Percentiles rank a stretch among this genome's conserved stretches.
Conservation (phyloP, 1,140 invertebrate genomes). For the Drosophila subpulchrella region DNA sequence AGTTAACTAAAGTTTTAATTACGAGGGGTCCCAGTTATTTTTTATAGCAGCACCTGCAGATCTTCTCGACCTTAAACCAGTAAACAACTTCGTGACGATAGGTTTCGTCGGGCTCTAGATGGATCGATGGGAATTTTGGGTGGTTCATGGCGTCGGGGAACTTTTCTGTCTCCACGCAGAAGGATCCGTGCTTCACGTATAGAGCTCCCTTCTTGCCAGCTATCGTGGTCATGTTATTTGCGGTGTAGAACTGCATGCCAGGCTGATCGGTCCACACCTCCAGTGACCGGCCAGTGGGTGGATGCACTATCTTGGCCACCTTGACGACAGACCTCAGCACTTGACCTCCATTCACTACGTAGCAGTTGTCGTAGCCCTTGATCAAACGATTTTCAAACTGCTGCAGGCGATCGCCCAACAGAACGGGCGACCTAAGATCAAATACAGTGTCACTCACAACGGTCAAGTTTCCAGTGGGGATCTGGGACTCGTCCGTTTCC, state of each 20-base stretch:
- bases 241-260: neutral
- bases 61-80: constrained; percentile 7
- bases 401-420: neutral
- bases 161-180: constrained; percentile 1
- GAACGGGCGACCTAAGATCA: neutral
- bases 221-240: neutral
- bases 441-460: neutral
- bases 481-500: neutral
- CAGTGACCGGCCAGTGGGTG: neutral
- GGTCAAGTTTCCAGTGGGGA: neutral
- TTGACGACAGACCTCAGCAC: neutral
- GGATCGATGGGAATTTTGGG: neutral
- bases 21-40: neutral
- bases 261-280: constrained; percentile 8
- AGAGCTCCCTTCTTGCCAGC: neutral
- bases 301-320: constrained; percentile 8
- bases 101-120: neutral
- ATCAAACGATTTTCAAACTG: neutral
- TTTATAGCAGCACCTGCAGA: constrained; percentile 6
- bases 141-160: constrained; percentile 2
- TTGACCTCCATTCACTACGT: constrained; percentile 2
- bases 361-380: constrained; percentile 3
- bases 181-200: neutral
- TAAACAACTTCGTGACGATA: constrained; percentile 1
- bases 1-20: neutral